Conservation (phyloP, 2,113 vertebrate species). For the Ailurus styani region DNA sequence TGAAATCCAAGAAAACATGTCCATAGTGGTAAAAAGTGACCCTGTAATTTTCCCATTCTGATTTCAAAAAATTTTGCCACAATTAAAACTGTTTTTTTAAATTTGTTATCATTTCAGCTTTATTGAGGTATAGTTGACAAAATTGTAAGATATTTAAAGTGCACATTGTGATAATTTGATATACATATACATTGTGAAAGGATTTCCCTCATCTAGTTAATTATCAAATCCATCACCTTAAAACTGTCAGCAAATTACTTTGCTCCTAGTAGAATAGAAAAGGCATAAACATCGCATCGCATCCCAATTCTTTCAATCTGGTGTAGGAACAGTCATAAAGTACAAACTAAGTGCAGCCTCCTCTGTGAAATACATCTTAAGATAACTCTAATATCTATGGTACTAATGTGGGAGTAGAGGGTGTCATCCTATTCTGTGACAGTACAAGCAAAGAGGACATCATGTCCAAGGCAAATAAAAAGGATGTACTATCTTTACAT, state of each 20-base stretch:
- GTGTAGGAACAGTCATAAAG: background rate
- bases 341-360: background rate
- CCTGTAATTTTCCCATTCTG: background rate
- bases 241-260: background rate
- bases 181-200: background rate
- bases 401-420: background rate
- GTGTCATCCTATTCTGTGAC: background rate
- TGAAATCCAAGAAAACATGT: conserved; percentile 12
- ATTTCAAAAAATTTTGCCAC: background rate
- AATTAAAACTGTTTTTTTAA: background rate
- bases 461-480: background rate
- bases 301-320: background rate
- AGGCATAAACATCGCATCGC: background rate
- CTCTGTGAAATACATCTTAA: background rate
- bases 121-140: background rate
- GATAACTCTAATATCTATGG: background rate
- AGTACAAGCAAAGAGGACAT: background rate
- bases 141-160: background rate
- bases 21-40: background rate
- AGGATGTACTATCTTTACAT: background rate
- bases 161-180: background rate
- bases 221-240: background rate
- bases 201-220: background rate
- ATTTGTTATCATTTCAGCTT: background rate
- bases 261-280: background rate